phyloP scores from a whole-genome alignment of 2,797 vertebrate genomes.

The Choloepus didactylus region DNA sequence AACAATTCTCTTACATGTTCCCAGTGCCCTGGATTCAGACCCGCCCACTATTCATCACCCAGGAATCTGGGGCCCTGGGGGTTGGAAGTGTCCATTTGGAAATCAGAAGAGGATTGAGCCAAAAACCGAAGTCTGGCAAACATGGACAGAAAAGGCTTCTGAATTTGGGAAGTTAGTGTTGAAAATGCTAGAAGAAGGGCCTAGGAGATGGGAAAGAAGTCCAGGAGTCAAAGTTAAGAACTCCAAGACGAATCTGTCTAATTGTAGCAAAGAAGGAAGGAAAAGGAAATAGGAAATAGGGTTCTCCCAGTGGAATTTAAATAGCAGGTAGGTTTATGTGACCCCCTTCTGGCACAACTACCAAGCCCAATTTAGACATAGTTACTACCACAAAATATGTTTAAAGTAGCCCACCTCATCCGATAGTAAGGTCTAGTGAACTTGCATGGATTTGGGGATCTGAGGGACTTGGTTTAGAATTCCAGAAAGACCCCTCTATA shows the following conservation, averaged over 20 bases:
- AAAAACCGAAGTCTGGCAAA: background rate
- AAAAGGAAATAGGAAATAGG: background rate
- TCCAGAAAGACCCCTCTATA: background rate
- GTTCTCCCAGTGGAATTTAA: background rate
- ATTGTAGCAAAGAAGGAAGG: constrained; percentile 3
- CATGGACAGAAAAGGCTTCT: constrained; percentile 3
- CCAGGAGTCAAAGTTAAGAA: background rate
- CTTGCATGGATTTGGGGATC: background rate
- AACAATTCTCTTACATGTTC: constrained; percentile 44
- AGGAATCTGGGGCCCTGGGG: background rate
- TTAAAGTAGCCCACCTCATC: background rate
- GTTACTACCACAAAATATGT: background rate
- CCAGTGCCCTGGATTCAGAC: background rate
- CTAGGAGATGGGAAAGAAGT: background rate
- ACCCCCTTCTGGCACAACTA: background rate
- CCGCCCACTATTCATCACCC: background rate
- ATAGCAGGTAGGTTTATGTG: background rate
- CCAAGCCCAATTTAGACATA: background rate
- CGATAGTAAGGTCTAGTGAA: background rate
- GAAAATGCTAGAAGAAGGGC: background rate
- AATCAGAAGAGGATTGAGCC: background rate
- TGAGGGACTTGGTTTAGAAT: constrained; percentile 14
- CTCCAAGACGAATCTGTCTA: background rate
- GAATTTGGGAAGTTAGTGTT: background rate
- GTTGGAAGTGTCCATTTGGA: constrained; percentile 24